Conservation (phyloP, 2,797 vertebrate species). For the Loris lydekkerianus region DNA sequence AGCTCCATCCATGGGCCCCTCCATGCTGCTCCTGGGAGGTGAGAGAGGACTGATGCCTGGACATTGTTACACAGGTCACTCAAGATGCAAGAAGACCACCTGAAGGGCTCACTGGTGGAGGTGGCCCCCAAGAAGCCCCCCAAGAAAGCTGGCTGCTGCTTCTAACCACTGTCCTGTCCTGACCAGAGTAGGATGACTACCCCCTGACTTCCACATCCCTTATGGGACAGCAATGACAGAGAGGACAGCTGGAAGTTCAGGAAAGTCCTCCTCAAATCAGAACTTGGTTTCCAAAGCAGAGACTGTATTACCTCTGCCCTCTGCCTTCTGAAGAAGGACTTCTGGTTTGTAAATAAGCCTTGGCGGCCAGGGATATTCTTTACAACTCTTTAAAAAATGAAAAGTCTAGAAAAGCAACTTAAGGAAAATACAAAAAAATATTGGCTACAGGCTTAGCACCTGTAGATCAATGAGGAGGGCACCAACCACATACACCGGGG, state of each 20-base stretch:
- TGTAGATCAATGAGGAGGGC: too few species aligned
- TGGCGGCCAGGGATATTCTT: neutral
- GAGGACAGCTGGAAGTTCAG: neutral
- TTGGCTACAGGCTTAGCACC: neutral
- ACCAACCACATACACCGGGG: too few species aligned
- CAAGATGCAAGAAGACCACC: slow-evolving; percentile 84
- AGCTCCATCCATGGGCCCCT: neutral
- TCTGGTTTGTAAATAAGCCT: neutral
- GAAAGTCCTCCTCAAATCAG: neutral
- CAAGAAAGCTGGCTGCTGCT: slow-evolving; percentile 88
- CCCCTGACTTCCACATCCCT: neutral
- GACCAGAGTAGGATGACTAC: accelerated
- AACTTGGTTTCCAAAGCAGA: neutral
- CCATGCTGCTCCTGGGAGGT: neutral
- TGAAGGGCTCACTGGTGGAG: slow-evolving; percentile 81
- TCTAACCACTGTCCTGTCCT: slow-evolving; percentile 30
- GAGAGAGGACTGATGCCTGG: neutral
- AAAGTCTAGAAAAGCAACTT: neutral
- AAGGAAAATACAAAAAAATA: neutral
- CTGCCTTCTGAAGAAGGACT: neutral
- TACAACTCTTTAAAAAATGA: neutral
- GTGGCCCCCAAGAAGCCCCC: slow-evolving; percentile 31
- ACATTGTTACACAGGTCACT: slow-evolving; percentile 83
- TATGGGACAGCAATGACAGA: neutral
- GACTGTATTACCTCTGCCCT: neutral